Evolutionary conservation across 2,797 vertebrate species (phyloP).

Genomic region (Knipowitschia caucasica): DNA sequence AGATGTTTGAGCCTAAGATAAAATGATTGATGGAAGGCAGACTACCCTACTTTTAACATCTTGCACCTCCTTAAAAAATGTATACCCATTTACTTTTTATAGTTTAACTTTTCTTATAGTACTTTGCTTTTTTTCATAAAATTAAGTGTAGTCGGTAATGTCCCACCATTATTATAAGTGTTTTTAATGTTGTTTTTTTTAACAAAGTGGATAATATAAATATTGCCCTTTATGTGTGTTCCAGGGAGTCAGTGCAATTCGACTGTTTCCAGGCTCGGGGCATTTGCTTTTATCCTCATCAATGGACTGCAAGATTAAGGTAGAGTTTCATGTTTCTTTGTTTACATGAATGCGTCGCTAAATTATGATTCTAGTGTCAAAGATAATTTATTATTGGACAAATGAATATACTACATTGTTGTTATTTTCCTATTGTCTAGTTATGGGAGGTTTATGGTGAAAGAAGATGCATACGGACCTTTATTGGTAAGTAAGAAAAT

Average conservation of each 20-base stretch:
- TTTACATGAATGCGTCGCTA: not conserved
- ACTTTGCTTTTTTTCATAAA: too few relatives aligned
- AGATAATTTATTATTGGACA: not conserved
- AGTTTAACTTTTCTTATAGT: too few relatives aligned
- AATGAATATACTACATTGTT: not conserved
- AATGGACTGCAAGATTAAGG: conserved; percentile 99
- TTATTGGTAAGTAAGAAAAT: conserved; percentile 84
- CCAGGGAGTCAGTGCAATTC: conserved; percentile 95
- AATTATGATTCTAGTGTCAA: not conserved
- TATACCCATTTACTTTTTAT: too few relatives aligned
- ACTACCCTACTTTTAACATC: too few relatives aligned
- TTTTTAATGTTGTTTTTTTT: too few relatives aligned
- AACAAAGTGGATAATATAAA: not conserved
- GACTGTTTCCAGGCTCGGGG: conserved; percentile 89
- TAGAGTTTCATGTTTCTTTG: conserved; percentile 43
- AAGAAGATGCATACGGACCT: conserved; percentile 90
- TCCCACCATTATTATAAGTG: not conserved
- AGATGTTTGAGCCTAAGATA: too few relatives aligned
- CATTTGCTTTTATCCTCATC: conserved; percentile 92
- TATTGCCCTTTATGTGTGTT: conserved; percentile 11
- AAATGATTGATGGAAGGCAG: too few relatives aligned
- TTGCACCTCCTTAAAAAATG: too few relatives aligned
- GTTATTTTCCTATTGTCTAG: conserved; percentile 57
- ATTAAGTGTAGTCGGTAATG: too few relatives aligned
- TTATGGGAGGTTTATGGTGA: conserved; percentile 96